These are phyloP conservation scores for Poeciliopsis turrubarensis DNA, from an alignment of 2,113 vertebrate genomes.

Conservation along the genomic window DNA sequence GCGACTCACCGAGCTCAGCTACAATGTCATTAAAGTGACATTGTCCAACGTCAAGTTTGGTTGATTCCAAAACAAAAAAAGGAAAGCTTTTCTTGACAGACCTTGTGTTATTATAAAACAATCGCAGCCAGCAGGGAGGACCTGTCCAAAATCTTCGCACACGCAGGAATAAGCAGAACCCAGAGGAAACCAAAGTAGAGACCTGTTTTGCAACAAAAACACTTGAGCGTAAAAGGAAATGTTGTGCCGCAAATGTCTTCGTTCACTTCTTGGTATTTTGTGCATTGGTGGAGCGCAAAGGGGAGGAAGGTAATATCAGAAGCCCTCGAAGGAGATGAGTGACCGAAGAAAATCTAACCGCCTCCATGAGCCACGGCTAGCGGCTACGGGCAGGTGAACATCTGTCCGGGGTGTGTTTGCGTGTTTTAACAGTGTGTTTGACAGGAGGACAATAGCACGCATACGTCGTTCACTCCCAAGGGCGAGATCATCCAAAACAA, in stretches of 20 bases:
- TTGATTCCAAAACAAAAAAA: neutral
- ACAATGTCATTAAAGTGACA: no score
- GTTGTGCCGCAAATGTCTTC: neutral
- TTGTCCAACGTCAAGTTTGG: neutral
- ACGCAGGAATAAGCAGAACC: neutral
- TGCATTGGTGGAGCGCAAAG: neutral
- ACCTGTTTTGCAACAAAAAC: neutral
- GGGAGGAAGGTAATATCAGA: neutral
- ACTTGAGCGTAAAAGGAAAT: neutral
- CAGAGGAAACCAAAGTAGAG: neutral
- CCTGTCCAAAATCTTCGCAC: no score
- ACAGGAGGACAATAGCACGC: slow-evolving; percentile 52
- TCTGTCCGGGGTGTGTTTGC: slow-evolving; percentile 24
- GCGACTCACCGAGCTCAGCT: no score
- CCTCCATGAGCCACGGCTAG: neutral
- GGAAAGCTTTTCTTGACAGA: neutral
- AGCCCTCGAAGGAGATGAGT: neutral
- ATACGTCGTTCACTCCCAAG: slow-evolving; percentile 51
- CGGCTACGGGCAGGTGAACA: slow-evolving; percentile 48
- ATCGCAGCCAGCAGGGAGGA: no score
- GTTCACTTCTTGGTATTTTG: neutral
- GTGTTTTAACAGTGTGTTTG: slow-evolving; percentile 25
- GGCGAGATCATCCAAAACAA: slow-evolving; percentile 74
- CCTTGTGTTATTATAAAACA: neutral
- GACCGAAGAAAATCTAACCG: neutral